Evolutionary conservation across 1,140 invertebrate genomes (phyloP).

Genomic region (Drosophila tristis): DNA sequence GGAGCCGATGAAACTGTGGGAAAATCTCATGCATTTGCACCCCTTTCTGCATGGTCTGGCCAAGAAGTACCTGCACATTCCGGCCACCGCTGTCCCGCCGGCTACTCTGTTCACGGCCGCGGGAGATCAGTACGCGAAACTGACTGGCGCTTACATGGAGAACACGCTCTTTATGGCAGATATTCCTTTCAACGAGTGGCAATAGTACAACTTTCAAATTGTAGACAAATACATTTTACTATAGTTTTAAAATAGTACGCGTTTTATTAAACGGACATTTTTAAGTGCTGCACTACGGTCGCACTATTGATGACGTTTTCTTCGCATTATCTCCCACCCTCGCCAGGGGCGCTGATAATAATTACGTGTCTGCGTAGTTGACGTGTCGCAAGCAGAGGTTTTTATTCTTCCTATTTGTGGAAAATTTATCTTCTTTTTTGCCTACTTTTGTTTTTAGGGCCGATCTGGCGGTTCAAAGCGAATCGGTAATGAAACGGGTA

Average conservation of each 20-base stretch:
- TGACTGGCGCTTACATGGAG: slow-evolving; percentile 24
- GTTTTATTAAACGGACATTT: not conserved
- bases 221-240: too few species aligned
- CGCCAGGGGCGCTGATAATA: not conserved
- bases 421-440: too few species aligned
- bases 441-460: too few species aligned
- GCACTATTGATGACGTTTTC: slow-evolving; percentile 17
- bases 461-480: too few species aligned
- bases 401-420: too few species aligned
- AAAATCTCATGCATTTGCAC: slow-evolving; percentile 45
- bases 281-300: not conserved
- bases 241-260: too few species aligned
- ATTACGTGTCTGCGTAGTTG: not conserved
- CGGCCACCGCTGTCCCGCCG: slow-evolving; percentile 41
- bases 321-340: slow-evolving; percentile 60
- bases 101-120: slow-evolving; percentile 16
- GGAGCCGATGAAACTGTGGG: slow-evolving; percentile 45
- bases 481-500: too few species aligned
- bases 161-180: slow-evolving; percentile 48
- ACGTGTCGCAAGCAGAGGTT: slow-evolving; percentile 10
- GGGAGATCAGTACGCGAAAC: slow-evolving; percentile 2
- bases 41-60: slow-evolving; percentile 46
- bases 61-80: slow-evolving; percentile 54
- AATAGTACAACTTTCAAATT: slow-evolving; percentile 16
- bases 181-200: slow-evolving; percentile 39